A percentile compares a stretch with the other conserved stretches of the same genome.
These are phyloP conservation scores for Catharus ustulatus DNA, from an alignment of 2,797 vertebrate species.

Conservation along the genomic window DNA sequence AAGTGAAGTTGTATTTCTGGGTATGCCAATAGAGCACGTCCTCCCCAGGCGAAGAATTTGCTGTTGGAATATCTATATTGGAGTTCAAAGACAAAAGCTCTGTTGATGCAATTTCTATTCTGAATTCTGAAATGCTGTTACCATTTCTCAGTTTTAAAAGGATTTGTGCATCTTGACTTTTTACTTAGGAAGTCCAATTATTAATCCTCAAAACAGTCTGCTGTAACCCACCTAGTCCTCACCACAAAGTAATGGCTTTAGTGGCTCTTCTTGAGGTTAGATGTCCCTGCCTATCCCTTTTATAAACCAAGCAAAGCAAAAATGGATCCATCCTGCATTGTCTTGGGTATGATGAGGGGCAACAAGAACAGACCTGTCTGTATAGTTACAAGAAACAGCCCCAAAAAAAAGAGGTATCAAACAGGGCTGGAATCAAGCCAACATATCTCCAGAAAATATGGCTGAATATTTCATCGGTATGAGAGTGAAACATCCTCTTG, in stretches of 20 bases:
- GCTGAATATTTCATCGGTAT: background rate
- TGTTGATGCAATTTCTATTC: background rate
- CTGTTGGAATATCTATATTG: background rate
- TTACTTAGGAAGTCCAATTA: background rate
- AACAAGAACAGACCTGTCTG: background rate
- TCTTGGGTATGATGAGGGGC: background rate
- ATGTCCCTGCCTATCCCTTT: background rate
- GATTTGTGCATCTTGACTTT: background rate
- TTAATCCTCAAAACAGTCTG: background rate
- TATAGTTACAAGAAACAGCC: background rate
- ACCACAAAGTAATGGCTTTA: background rate
- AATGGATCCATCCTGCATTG: background rate
- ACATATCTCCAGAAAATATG: background rate
- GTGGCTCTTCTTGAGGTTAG: background rate
- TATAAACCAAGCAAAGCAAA: background rate
- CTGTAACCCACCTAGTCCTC: background rate
- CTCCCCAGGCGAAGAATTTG: background rate
- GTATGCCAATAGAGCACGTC: background rate
- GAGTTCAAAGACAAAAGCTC: background rate
- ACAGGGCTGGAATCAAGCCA: background rate
- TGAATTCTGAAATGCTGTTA: background rate
- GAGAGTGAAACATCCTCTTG: background rate
- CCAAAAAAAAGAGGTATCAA: background rate
- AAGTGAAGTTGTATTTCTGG: background rate
- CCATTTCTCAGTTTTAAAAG: background rate